These are phyloP conservation scores for Chelonia mydas DNA, from an alignment of 2,797 vertebrate genomes.

Conservation along the genomic window DNA sequence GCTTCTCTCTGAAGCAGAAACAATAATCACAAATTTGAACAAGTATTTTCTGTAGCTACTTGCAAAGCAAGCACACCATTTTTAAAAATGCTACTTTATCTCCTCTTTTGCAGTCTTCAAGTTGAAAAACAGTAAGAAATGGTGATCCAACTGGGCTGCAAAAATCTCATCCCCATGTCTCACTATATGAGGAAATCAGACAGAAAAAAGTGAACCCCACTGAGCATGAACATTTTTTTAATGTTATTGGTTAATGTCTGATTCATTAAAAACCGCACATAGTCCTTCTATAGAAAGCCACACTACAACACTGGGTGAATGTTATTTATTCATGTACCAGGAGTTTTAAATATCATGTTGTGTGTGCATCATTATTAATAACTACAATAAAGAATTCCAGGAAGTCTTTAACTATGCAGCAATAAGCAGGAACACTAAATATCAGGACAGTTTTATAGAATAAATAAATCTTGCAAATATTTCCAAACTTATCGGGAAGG, in stretches of 20 bases:
- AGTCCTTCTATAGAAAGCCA: not conserved
- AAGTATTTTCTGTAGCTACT: not conserved
- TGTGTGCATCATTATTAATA: not conserved
- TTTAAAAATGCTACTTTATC: not conserved
- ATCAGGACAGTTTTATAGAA: constrained; percentile 9
- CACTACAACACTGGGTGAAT: not conserved
- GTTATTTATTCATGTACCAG: not conserved
- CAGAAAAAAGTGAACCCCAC: not conserved
- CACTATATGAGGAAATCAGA: not conserved
- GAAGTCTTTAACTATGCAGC: not conserved
- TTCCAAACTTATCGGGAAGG: not conserved
- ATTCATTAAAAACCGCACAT: not conserved
- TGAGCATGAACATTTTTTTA: not conserved
- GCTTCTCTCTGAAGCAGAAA: too few species aligned
- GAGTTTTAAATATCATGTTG: not conserved
- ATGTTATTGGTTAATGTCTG: not conserved
- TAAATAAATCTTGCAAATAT: not conserved
- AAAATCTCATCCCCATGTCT: not conserved
- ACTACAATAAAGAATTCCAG: not conserved
- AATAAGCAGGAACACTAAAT: not conserved
- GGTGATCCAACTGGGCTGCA: not conserved
- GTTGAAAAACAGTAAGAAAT: not conserved
- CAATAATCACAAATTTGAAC: not conserved
- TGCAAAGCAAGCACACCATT: not conserved
- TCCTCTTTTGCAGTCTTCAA: constrained; percentile 6